phyloP scores from a whole-genome alignment of 2,888 invertebrate genomes.

The Cepaea hortensis region DNA sequence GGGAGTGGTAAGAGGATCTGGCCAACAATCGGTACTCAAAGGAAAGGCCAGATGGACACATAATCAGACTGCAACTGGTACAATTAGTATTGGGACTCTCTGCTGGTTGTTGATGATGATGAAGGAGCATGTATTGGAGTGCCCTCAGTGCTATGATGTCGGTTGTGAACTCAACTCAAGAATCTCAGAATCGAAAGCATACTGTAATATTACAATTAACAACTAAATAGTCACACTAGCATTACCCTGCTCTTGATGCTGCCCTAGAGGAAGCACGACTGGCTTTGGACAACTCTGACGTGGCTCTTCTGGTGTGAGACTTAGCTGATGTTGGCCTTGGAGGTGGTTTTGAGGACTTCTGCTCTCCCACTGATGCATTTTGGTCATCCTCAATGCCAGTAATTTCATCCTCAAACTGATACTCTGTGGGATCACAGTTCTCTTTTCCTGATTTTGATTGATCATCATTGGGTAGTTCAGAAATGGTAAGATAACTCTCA shows the following conservation, averaged over 20 bases:
- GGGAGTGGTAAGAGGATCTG: too few relatives aligned
- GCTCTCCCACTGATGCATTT: neutral
- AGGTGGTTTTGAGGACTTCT: neutral
- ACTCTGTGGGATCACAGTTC: neutral
- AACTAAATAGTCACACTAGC: neutral
- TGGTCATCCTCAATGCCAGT: neutral
- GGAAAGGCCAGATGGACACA: too few relatives aligned
- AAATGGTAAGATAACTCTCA: neutral
- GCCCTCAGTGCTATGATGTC: neutral
- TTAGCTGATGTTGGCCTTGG: constrained; percentile 50
- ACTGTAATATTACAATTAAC: neutral
- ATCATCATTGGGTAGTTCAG: neutral
- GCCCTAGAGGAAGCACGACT: constrained; percentile 58
- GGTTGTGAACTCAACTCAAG: neutral
- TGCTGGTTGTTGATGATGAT: too few relatives aligned
- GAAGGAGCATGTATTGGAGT: too few relatives aligned
- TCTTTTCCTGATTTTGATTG: too few relatives aligned
- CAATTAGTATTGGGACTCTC: too few relatives aligned
- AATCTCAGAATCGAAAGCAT: neutral
- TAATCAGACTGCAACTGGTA: too few relatives aligned
- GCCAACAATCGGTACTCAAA: too few relatives aligned
- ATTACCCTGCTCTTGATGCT: constrained; percentile 55
- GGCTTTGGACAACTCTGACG: constrained; percentile 49
- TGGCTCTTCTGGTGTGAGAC: constrained; percentile 54
- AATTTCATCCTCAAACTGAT: neutral